A percentile compares a stretch with the other conserved stretches of the same genome.
Conservation (phyloP, 2,888 invertebrate species). For the Drosophila phalerata region DNA sequence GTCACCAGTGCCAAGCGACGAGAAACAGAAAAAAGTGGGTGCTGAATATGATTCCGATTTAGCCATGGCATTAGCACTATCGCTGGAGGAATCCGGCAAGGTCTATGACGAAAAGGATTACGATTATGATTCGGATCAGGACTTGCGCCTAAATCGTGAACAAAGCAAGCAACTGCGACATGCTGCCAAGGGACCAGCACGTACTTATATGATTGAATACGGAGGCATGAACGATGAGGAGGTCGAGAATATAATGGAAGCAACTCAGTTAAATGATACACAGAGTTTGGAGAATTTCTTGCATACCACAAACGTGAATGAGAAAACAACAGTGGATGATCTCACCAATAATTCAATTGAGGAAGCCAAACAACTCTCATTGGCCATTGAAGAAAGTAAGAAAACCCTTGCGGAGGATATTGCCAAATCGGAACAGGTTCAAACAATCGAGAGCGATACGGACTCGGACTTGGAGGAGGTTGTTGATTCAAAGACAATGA, state of each 20-base stretch:
- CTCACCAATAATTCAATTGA: constrained; percentile 48
- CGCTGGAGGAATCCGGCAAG: constrained; percentile 86
- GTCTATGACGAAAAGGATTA: constrained; percentile 85
- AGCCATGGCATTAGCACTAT: constrained; percentile 88
- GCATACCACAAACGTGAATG: constrained; percentile 10
- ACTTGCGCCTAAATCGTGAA: constrained; percentile 81
- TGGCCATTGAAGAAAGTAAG: constrained; percentile 52
- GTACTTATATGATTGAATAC: constrained; percentile 91
- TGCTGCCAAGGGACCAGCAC: constrained; percentile 87
- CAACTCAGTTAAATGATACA: constrained; percentile 73
- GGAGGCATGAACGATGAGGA: constrained; percentile 91
- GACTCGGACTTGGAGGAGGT: constrained; percentile 66
- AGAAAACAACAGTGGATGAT: constrained; percentile 3
- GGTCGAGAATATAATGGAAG: constrained; percentile 87
- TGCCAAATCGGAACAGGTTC: constrained; percentile 3
- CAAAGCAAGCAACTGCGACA: constrained; percentile 84
- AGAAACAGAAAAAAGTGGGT: constrained; percentile 51
- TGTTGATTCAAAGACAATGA: constrained; percentile 13
- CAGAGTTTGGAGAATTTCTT: constrained; percentile 48
- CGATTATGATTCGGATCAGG: constrained; percentile 85
- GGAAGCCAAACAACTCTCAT: constrained; percentile 51
- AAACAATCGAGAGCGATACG: constrained; percentile 51
- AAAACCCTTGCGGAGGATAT: neutral
- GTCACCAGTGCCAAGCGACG: neutral
- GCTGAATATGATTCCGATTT: constrained; percentile 87